Evolutionary conservation across 2,113 vertebrate species (phyloP).

Genomic region (Festucalex cinctus): DNA sequence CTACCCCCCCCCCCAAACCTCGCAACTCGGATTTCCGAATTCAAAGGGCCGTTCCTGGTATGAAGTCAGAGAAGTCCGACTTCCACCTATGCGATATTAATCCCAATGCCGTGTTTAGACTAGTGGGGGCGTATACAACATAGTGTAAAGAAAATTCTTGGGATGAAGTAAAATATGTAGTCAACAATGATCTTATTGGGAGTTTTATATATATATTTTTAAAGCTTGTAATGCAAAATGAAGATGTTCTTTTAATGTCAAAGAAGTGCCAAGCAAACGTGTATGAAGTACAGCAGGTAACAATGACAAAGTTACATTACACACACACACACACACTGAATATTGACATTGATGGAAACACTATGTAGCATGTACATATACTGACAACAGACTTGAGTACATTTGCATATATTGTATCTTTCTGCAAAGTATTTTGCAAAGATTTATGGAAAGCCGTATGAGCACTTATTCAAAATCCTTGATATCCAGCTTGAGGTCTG

Average conservation of each 20-base stretch:
- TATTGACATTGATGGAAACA: not conserved
- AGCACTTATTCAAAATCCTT: not conserved
- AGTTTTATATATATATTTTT: not conserved
- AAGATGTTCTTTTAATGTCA: slow-evolving; percentile 1
- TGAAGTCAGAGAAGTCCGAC: too few relatives aligned
- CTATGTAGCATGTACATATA: not conserved
- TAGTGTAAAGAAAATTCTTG: not conserved
- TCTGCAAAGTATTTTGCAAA: not conserved
- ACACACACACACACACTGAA: not conserved
- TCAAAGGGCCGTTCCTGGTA: too few relatives aligned
- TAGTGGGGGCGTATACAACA: too few relatives aligned
- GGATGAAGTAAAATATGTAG: not conserved
- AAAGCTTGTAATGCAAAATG: not conserved
- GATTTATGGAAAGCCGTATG: not conserved
- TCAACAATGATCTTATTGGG: not conserved
- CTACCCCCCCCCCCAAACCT: too few relatives aligned
- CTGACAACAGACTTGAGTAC: not conserved
- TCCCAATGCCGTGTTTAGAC: too few relatives aligned
- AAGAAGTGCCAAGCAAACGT: not conserved
- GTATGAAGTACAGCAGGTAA: not conserved
- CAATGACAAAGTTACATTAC: not conserved
- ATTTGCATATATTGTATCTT: not conserved
- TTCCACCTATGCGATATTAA: too few relatives aligned
- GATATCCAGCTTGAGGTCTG: too few relatives aligned
- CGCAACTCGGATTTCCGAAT: too few relatives aligned